Percentiles rank a stretch among this genome's conserved stretches.
Conservation (phyloP, 2,113 vertebrate species). For the Apus apus region DNA sequence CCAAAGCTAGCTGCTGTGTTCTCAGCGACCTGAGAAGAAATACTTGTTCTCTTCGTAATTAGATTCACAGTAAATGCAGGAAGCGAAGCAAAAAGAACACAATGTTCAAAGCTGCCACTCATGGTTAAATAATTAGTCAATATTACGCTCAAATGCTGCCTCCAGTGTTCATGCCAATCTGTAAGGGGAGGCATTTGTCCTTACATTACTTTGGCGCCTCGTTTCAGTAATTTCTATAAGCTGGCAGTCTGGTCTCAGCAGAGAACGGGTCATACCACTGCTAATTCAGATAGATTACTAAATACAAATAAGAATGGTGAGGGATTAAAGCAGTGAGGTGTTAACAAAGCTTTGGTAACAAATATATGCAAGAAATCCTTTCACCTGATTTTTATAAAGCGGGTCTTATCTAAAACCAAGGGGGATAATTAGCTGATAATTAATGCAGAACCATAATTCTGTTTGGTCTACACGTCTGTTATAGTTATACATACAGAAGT, state of each 20-base stretch:
- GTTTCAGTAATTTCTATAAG: constrained; percentile 54
- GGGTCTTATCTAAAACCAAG: background rate
- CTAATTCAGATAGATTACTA: constrained; percentile 32
- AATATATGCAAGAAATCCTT: constrained; percentile 31
- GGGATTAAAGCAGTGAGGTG: constrained; percentile 29
- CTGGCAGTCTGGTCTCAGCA: constrained; percentile 38
- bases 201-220: constrained; percentile 29
- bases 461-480: background rate
- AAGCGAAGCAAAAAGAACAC: constrained; percentile 75
- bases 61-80: constrained; percentile 72
- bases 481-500: background rate
- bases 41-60: constrained; percentile 64
- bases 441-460: constrained; percentile 8
- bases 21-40: constrained; percentile 58
- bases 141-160: constrained; percentile 64
- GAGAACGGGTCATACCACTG: constrained; percentile 42
- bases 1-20: constrained; percentile 23
- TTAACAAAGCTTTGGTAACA: constrained; percentile 21
- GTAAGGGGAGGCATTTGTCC: constrained; percentile 44
- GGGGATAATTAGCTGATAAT: constrained; percentile 31
- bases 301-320: constrained; percentile 38
- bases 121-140: constrained; percentile 76
- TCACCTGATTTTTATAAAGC: constrained; percentile 21
- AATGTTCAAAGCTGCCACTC: constrained; percentile 76
- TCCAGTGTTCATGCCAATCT: constrained; percentile 50